Conservation (phyloP, 2,113 vertebrate species). For the Hystrix brachyura region DNA sequence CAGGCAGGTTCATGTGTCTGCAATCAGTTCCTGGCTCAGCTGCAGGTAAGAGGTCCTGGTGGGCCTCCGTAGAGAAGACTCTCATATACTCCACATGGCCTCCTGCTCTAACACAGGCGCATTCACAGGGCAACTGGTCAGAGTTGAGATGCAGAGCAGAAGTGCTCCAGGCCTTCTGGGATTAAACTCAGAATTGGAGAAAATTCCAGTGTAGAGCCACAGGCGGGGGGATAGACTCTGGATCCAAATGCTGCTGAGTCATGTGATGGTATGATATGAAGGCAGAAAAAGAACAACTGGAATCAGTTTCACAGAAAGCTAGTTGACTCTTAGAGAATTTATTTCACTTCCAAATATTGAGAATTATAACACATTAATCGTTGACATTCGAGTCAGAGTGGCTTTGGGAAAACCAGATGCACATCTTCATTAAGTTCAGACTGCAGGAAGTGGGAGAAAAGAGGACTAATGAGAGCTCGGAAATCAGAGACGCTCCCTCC, state of each 20-base stretch:
- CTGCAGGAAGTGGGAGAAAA: background rate
- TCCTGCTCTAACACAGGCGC: background rate
- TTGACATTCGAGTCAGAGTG: background rate
- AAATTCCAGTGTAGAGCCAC: background rate
- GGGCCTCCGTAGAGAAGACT: background rate
- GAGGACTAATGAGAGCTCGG: background rate
- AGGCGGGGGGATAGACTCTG: background rate
- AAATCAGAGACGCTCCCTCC: background rate
- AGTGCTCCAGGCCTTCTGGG: background rate
- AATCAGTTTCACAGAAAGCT: background rate
- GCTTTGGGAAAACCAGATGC: background rate
- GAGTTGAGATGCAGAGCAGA: background rate
- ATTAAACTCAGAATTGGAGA: background rate
- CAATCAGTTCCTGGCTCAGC: background rate
- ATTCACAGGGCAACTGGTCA: too few species aligned
- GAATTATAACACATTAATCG: background rate
- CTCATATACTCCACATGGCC: fast-evolving
- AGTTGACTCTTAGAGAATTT: background rate
- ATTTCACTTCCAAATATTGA: background rate
- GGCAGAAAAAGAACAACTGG: background rate
- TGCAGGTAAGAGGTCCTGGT: too few species aligned
- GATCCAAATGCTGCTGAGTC: background rate
- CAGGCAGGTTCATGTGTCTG: background rate
- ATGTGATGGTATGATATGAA: too few species aligned
- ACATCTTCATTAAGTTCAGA: background rate